phyloP scores from a whole-genome alignment of 1,140 invertebrate genomes.

The Chelonus insularis region DNA sequence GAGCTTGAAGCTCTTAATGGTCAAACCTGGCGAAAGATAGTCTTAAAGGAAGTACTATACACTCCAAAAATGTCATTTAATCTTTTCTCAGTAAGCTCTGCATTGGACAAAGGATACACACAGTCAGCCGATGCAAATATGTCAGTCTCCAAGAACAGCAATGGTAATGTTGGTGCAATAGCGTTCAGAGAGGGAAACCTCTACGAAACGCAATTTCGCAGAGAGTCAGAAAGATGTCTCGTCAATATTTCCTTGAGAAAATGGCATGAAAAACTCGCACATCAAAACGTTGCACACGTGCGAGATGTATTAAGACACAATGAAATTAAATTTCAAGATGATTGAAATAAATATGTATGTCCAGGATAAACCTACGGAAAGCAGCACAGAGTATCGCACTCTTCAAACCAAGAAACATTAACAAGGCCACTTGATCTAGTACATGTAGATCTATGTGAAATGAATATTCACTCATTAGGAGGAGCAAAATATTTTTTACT shows the following conservation, averaged over 20 bases:
- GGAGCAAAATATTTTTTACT: constrained; percentile 40
- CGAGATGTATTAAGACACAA: constrained; percentile 28
- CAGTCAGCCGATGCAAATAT: constrained; percentile 18
- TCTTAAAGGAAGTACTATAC: too few species aligned
- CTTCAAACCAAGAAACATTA: constrained; percentile 36
- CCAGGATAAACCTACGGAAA: constrained; percentile 27
- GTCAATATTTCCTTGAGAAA: constrained; percentile 2
- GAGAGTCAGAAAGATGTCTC: constrained; percentile 10
- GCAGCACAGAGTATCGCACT: constrained; percentile 35
- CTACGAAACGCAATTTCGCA: background rate
- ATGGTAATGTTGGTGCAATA: constrained; percentile 16
- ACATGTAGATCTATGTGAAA: constrained; percentile 45
- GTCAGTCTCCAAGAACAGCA: constrained; percentile 26
- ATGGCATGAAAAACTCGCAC: too few species aligned
- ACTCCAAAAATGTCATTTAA: too few species aligned
- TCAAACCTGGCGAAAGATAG: too few species aligned
- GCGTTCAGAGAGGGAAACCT: background rate
- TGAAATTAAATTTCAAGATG: constrained; percentile 14
- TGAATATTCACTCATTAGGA: constrained; percentile 39
- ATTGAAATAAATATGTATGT: constrained; percentile 21
- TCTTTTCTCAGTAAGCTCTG: constrained; percentile 32
- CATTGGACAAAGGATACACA: constrained; percentile 27
- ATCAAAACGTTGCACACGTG: too few species aligned
- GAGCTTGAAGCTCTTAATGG: too few species aligned
- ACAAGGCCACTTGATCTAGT: constrained; percentile 40